Percentiles rank a stretch among this genome's conserved stretches.
phyloP scores from a whole-genome alignment of 2,113 vertebrate species.

The Dipodomys spectabilis region DNA sequence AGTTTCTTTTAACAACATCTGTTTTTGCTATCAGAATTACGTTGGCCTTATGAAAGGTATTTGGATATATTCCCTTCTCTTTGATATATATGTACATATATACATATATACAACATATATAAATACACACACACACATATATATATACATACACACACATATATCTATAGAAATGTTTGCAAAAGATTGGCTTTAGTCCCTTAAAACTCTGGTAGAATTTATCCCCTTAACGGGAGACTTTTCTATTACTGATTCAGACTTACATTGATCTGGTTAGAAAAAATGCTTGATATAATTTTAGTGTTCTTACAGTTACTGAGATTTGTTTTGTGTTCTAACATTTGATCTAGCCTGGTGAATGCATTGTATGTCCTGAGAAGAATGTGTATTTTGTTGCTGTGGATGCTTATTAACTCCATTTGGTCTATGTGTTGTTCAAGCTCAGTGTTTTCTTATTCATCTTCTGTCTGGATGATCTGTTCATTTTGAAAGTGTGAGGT shows the following conservation, averaged over 20 bases:
- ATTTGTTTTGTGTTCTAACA: not conserved
- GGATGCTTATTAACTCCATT: not conserved
- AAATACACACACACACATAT: too few species aligned
- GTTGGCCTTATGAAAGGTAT: not conserved
- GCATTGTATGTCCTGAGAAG: too few species aligned
- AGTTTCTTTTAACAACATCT: not conserved
- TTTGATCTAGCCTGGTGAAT: not conserved
- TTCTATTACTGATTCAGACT: too few species aligned
- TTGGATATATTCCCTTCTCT: not conserved
- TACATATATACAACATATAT: too few species aligned
- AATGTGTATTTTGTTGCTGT: not conserved
- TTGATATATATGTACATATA: too few species aligned
- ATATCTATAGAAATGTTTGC: not conserved
- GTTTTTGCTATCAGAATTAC: not conserved
- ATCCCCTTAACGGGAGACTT: too few species aligned
- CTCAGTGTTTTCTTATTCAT: not conserved
- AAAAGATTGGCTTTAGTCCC: too few species aligned
- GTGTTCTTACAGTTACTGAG: not conserved
- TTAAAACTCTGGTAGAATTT: not conserved
- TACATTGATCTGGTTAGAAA: not conserved
- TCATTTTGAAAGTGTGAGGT: not conserved
- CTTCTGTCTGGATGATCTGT: not conserved
- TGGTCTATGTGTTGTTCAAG: not conserved
- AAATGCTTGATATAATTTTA: not conserved
- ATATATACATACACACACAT: too few species aligned